Evolutionary conservation across 2,797 vertebrate genomes (phyloP).

Genomic region (Novumbra hubbsi): DNA sequence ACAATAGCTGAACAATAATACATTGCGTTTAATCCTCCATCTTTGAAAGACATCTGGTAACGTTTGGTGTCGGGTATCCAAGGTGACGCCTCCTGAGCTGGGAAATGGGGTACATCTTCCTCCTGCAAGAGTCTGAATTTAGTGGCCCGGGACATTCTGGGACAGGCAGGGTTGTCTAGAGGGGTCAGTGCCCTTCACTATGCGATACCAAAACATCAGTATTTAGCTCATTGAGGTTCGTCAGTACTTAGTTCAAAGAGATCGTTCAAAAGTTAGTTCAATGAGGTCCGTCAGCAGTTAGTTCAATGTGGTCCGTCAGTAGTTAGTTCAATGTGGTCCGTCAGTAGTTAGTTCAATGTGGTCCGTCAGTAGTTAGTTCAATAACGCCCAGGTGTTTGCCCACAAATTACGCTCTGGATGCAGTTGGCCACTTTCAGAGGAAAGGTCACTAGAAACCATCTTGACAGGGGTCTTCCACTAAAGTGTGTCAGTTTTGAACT

Average conservation of each 20-base stretch:
- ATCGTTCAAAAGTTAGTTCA: background rate
- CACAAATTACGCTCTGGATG: background rate
- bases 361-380: background rate
- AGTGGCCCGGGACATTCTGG: background rate
- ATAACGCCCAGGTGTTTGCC: background rate
- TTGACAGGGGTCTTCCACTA: background rate
- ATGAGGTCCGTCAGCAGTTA: background rate
- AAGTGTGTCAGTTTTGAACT: background rate
- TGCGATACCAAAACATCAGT: background rate
- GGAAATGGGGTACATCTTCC: slow-evolving; percentile 26
- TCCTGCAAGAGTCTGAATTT: slow-evolving; percentile 12
- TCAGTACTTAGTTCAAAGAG: background rate
- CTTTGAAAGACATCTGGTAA: slow-evolving; percentile 38
- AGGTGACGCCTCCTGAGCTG: slow-evolving; percentile 8
- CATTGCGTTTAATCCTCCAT: slow-evolving; percentile 3
- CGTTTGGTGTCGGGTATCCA: slow-evolving; percentile 27
- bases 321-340: background rate
- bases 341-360: background rate
- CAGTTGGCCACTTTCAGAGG: slow-evolving; percentile 1
- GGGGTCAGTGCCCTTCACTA: background rate
- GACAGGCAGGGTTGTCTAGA: background rate
- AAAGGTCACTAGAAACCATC: background rate
- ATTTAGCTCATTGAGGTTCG: too few relatives aligned
- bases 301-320: slow-evolving; percentile 1
- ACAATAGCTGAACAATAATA: background rate